These are phyloP conservation scores for Fratercula arctica DNA, from an alignment of 2,797 vertebrate genomes.

Conservation along the genomic window DNA sequence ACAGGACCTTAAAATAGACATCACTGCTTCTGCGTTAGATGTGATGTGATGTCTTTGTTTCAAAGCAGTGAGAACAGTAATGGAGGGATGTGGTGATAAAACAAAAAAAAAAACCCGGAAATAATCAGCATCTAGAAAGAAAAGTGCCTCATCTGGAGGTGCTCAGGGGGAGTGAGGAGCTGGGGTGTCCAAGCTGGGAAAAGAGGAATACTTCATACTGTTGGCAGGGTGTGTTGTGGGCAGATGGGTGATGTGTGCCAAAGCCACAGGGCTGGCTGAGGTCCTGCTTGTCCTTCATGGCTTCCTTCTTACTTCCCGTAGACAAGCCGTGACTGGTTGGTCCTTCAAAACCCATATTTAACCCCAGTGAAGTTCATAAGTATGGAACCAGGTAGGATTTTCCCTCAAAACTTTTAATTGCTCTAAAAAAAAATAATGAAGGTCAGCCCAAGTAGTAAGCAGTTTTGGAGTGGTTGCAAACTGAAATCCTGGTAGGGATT, in stretches of 20 bases:
- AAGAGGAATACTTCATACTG: neutral
- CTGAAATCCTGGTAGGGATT: neutral
- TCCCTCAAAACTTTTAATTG: neutral
- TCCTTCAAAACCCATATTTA: neutral
- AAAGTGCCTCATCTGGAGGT: neutral
- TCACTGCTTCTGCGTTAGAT: neutral
- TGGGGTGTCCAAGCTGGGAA: neutral
- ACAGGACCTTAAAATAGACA: neutral
- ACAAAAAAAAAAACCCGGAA: neutral
- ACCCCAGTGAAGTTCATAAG: accelerated
- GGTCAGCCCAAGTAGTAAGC: neutral
- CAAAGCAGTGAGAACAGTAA: neutral
- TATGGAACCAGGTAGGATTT: neutral
- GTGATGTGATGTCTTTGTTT: neutral
- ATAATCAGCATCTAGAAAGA: neutral
- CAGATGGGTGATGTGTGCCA: neutral
- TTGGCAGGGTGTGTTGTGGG: neutral
- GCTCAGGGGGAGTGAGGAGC: neutral
- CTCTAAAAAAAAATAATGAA: neutral
- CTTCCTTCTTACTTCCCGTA: neutral
- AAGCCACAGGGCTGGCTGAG: neutral
- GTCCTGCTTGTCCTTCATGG: neutral
- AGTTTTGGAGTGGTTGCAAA: neutral
- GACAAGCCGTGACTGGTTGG: neutral
- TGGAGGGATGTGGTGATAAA: neutral